Conservation (phyloP, 2,797 vertebrate species). For the Dendrocincla fuliginosa region DNA sequence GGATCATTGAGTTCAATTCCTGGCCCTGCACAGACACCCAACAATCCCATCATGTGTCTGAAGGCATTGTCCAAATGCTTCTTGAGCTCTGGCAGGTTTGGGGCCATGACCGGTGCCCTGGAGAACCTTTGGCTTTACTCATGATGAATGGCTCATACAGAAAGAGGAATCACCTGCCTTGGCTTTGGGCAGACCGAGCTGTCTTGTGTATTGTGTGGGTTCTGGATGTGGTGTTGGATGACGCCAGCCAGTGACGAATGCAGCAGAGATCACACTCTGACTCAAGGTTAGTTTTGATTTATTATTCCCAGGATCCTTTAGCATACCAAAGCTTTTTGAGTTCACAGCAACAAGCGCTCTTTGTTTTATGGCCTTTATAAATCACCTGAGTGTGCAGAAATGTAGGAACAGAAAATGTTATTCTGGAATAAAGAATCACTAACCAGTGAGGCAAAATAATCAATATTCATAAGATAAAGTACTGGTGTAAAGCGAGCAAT, state of each 20-base stretch:
- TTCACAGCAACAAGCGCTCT: background rate
- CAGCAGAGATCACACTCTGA: background rate
- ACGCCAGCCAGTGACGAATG: background rate
- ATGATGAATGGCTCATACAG: fast-evolving
- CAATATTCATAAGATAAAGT: slow-evolving; percentile 59
- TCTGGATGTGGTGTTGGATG: background rate
- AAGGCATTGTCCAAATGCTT: fast-evolving
- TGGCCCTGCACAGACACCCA: fast-evolving
- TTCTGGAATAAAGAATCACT: slow-evolving; percentile 45
- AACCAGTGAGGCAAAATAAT: slow-evolving; percentile 53
- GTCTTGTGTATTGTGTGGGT: background rate
- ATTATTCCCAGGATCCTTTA: slow-evolving; percentile 40
- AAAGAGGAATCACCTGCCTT: background rate
- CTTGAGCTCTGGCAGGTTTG: background rate
- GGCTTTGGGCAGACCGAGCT: background rate
- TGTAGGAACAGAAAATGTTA: slow-evolving; percentile 16
- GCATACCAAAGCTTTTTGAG: slow-evolving; percentile 18
- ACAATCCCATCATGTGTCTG: background rate
- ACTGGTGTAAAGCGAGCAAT: background rate
- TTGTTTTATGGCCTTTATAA: slow-evolving; percentile 61
- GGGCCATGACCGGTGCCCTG: fast-evolving
- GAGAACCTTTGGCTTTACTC: background rate
- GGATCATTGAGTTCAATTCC: background rate
- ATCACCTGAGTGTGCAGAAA: slow-evolving; percentile 33
- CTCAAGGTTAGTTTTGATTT: slow-evolving; percentile 47